phyloP scores from a whole-genome alignment of 23 tunicate genomes.

The Halocynthia roretzi region DNA sequence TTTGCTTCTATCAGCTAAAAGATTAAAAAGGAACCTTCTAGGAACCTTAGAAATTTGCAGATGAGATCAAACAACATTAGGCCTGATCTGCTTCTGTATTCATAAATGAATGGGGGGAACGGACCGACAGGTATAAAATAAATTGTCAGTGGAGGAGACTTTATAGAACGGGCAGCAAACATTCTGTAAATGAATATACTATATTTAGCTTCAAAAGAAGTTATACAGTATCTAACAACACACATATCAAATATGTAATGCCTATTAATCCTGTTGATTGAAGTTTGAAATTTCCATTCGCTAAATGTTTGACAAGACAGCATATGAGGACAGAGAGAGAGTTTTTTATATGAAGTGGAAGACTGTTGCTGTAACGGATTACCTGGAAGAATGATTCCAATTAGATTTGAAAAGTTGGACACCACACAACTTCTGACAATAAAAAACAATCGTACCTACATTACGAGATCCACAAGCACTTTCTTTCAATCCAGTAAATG shows the following conservation, averaged over 20 bases:
- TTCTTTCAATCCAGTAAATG: too few relatives aligned
- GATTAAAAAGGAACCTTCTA: too few relatives aligned
- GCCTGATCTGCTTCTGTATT: slow-evolving; percentile 8
- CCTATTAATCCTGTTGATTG: slow-evolving; percentile 41
- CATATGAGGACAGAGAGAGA: slow-evolving; percentile 36
- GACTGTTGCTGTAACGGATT: too few relatives aligned
- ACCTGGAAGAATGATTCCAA: too few relatives aligned
- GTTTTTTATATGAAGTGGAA: not conserved
- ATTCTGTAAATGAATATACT: slow-evolving; percentile 12
- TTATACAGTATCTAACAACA: not conserved
- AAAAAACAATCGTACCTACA: too few relatives aligned
- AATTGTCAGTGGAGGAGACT: slow-evolving; percentile 20
- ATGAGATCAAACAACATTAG: slow-evolving; percentile 22
- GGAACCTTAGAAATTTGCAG: slow-evolving; percentile 29
- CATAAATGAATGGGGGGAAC: slow-evolving; percentile 49
- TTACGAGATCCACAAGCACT: too few relatives aligned
- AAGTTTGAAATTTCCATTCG: slow-evolving; percentile 38
- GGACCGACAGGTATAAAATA: slow-evolving; percentile 76
- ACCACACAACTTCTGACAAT: too few relatives aligned
- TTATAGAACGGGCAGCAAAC: slow-evolving; percentile 17
- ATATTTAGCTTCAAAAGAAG: not conserved
- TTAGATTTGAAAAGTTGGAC: too few relatives aligned
- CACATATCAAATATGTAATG: not conserved
- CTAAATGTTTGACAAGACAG: slow-evolving; percentile 39
- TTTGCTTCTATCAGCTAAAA: not conserved